These are phyloP conservation scores for Siphamia tubifer DNA, from an alignment of 2,113 vertebrate species.

Conservation along the genomic window DNA sequence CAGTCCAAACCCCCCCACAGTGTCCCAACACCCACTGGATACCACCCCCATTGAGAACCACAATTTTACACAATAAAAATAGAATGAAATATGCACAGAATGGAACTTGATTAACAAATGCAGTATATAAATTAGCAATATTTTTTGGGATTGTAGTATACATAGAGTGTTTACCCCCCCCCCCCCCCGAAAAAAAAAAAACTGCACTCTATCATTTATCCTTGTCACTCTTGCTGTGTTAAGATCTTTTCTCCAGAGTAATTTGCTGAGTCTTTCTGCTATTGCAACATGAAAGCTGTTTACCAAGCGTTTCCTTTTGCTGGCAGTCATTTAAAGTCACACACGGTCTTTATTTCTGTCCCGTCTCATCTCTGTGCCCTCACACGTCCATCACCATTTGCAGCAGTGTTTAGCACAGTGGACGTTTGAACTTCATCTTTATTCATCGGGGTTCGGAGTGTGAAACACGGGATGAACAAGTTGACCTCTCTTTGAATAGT, in stretches of 20 bases:
- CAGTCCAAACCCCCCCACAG: too few relatives aligned
- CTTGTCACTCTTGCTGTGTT: too few relatives aligned
- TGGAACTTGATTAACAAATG: too few relatives aligned
- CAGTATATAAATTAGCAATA: too few relatives aligned
- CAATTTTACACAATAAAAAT: too few relatives aligned
- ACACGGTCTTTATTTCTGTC: not conserved
- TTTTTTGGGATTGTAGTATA: too few relatives aligned
- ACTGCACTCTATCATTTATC: too few relatives aligned
- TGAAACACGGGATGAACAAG: slow-evolving; percentile 43
- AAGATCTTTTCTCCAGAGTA: not conserved
- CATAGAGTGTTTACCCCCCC: too few relatives aligned
- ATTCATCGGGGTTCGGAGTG: slow-evolving; percentile 40
- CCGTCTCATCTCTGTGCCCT: not conserved
- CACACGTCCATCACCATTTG: slow-evolving; percentile 28
- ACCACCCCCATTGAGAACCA: too few relatives aligned
- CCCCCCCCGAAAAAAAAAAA: too few relatives aligned
- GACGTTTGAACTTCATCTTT: slow-evolving; percentile 54
- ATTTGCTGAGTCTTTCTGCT: slow-evolving; percentile 7
- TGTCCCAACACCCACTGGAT: too few relatives aligned
- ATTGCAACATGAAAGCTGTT: not conserved
- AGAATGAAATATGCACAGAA: too few relatives aligned
- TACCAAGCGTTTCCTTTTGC: not conserved
- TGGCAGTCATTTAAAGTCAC: not conserved
- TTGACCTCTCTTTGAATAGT: slow-evolving; percentile 68
- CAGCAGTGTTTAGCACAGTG: not conserved